Evolutionary conservation across 2,888 invertebrate genomes (phyloP).

Genomic region (Calliphora vomitoria): DNA sequence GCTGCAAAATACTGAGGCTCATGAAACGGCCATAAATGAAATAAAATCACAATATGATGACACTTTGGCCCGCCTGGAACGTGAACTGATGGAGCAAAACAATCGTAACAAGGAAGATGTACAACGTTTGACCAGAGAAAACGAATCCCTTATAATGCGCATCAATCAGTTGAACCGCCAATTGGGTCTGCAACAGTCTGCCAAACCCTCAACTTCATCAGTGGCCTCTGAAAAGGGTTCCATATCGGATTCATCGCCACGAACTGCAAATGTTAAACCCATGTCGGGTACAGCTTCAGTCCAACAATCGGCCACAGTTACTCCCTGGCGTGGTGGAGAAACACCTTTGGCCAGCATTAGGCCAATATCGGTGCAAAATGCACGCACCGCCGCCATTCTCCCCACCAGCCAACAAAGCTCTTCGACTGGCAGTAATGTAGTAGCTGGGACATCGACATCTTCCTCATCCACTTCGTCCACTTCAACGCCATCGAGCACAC

Average conservation of each 20-base stretch:
- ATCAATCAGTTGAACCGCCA: conserved; percentile 89
- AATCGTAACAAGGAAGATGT: conserved; percentile 86
- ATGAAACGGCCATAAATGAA: conserved; percentile 86
- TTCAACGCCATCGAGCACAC: conserved; percentile 78
- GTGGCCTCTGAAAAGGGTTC: conserved; percentile 86
- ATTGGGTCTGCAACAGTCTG: conserved; percentile 87
- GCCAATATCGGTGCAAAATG: conserved; percentile 92
- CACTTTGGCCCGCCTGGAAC: conserved; percentile 89
- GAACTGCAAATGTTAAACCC: conserved; percentile 97
- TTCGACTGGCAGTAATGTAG: conserved; percentile 83
- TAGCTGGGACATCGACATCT: conserved; percentile 78
- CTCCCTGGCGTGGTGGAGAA: conserved; percentile 90
- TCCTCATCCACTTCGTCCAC: conserved; percentile 82
- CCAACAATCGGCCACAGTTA: conserved; percentile 85
- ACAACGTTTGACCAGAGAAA: conserved; percentile 86
- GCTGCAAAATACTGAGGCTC: conserved; percentile 86
- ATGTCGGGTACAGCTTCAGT: conserved; percentile 90
- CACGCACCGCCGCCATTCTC: conserved; percentile 90
- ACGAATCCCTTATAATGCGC: conserved; percentile 90
- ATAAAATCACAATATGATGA: conserved; percentile 90
- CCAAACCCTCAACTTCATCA: conserved; percentile 89
- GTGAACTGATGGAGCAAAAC: conserved; percentile 89
- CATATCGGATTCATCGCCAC: conserved; percentile 86
- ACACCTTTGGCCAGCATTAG: conserved; percentile 96
- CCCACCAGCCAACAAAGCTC: conserved; percentile 86